A percentile compares a stretch with the other conserved stretches of the same genome.
phyloP scores from a whole-genome alignment of 2,797 vertebrate genomes.

The Gymnothorax reevesii region DNA sequence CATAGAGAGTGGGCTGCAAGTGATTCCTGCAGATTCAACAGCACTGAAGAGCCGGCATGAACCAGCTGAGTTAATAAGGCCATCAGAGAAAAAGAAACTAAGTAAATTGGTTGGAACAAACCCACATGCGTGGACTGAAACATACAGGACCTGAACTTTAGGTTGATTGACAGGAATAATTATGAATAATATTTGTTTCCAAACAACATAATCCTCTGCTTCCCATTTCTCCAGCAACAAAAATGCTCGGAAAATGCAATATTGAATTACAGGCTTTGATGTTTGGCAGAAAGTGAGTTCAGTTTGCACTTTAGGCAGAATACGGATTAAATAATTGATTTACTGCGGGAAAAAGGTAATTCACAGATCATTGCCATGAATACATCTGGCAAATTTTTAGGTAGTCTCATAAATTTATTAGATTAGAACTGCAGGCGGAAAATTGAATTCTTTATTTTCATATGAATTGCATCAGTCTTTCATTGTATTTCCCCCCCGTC shows the following conservation, averaged over 20 bases:
- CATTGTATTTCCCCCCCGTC: neutral
- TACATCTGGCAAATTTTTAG: constrained; percentile 28
- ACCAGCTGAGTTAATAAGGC: neutral
- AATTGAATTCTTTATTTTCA: constrained; percentile 30
- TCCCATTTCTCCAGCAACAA: neutral
- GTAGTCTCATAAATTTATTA: constrained; percentile 27
- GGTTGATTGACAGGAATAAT: neutral
- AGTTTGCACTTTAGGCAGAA: neutral
- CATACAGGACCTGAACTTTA: neutral
- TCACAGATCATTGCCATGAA: constrained; percentile 33
- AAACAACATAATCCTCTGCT: too few relatives aligned
- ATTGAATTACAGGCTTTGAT: neutral
- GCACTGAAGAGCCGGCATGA: neutral
- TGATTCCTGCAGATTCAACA: too few relatives aligned
- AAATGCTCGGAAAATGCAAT: constrained; percentile 13
- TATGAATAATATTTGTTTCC: neutral
- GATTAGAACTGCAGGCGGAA: constrained; percentile 27
- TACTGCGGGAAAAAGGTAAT: constrained; percentile 24
- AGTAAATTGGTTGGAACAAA: neutral
- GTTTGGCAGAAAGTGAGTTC: neutral
- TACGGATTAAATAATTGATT: neutral
- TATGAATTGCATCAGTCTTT: constrained; percentile 3
- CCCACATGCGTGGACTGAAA: neutral
- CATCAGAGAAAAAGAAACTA: neutral
- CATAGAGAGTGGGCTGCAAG: too few relatives aligned